Evolutionary conservation across 2,888 invertebrate genomes (phyloP), one percentile per base, ranked within the genome.

Genomic region (Ectobius pallidus): DNA sequence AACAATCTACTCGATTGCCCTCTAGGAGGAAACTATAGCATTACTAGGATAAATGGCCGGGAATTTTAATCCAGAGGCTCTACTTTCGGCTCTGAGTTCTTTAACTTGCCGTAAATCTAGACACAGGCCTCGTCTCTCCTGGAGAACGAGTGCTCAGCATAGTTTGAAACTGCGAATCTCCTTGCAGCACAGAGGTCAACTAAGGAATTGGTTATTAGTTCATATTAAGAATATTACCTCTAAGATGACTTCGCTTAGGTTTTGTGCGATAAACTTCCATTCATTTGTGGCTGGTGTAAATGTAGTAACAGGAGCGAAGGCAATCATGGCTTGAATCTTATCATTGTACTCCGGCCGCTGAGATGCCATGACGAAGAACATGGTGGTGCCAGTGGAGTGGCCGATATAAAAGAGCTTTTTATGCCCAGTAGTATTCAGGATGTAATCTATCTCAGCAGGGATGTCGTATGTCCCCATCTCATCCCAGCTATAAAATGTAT

Each of bases 351-450:
- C 32, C 9, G 70, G 70, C 1, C 20, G 39, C n/a, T 61, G 32
- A 14, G 61, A 46, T 44, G 22, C 46, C 62, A 62, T 46, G 6
- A 62, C 70, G 62, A 70, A 70, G 63, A 70, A 70, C 62, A 62
- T 62, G 27, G 61, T 70, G 3, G 62, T 62, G 16, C 62, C 70
- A 61, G 62, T 70, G 6, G 70, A 70, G 32, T 70, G 62, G 18
- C 70, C 70, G 46, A 70, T 63, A 27, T 70, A 70, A 49, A 42
- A 70, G 30, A 70, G 27, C 25, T 46, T 25, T 32, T 49, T 14
- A 4, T 49, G 70, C 4, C 70, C 70, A 11, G 70, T 46, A 18
- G 22, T 34, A 11, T 25, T 1, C 16, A 70, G 30, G 7, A 62
- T 46, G 14, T 44, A 22, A 2, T 70, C 62, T 4, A 70, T 27